Base-by-base conservation (phyloP, 1,140 invertebrate species). In the Cotesia vestalis region DNA sequence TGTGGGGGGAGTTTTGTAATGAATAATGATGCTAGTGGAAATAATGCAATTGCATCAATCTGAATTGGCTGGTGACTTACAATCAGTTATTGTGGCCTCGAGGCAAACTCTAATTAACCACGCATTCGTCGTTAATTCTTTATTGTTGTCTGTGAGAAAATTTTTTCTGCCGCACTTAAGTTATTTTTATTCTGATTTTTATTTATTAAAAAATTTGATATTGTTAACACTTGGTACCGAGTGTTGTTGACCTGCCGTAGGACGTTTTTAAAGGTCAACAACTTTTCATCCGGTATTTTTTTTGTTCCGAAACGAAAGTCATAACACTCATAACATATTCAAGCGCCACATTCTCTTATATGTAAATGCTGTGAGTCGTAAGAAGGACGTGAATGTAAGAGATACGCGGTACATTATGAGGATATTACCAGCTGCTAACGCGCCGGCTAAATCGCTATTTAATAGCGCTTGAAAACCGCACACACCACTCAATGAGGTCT, bases 341-440 rank as follows among this genome's bases (percentile, higher is more conserved):
- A 69, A 59, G 68, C 68, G 68, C 68, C 68, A 69, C 57, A 52
- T 59, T 69, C 77, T 79, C 77, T 78, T 79, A 73, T 80, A 80
- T 79, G 79, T 76, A 79, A 80, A 80, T 80, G 73, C 77, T 72
- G 35, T 66, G 74, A 75, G 77, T 78, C 78, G 79, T 76, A 76
- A 78, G 40, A 46, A 46, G 75, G 76, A 80, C 79, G 78, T 78
- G 76, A 77, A 77, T 76, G 73, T 61, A 62, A 69, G 9, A 76
- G 78, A 79, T 79, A 79, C 76, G 72, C 71, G 75, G 53, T 74
- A 67, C 74, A 73, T 76, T 74, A 75, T 75, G 76, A 72, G 73
- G 75, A 77, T 80, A 80, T 80, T 80, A 78, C 79, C 79, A 80
- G 79, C 78, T 78, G 79, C 79, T 80, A 80, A 75, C 75, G 78